phyloP scores from a whole-genome alignment of 2,888 invertebrate genomes.

The Cerceris rybyensis region DNA sequence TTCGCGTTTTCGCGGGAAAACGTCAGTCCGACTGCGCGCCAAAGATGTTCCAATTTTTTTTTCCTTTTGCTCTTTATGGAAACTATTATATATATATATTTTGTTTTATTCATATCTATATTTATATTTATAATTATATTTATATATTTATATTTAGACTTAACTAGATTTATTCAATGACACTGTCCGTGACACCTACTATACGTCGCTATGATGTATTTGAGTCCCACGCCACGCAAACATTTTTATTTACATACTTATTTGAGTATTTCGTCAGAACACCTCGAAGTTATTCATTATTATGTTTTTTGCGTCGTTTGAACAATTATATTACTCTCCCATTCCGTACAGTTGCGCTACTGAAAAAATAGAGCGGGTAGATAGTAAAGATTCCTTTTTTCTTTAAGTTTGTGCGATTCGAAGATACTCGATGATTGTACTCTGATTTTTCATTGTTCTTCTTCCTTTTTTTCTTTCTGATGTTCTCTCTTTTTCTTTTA shows the following conservation, averaged over 20 bases:
- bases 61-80: neutral
- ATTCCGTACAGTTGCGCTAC: slow-evolving; percentile 51
- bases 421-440: slow-evolving; percentile 51
- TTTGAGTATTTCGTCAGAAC: slow-evolving; percentile 68
- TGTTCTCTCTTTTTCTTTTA: too few relatives aligned
- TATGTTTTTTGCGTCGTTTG: slow-evolving; percentile 53
- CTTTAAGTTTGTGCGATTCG: slow-evolving; percentile 42
- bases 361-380: slow-evolving; percentile 42
- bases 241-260: slow-evolving; percentile 53
- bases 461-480: neutral
- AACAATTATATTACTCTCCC: slow-evolving; percentile 50
- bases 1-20: slow-evolving; percentile 11
- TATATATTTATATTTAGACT: slow-evolving; percentile 4
- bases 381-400: slow-evolving; percentile 17
- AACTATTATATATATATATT: slow-evolving; percentile 16
- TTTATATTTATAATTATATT: neutral
- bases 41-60: slow-evolving; percentile 16
- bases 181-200: slow-evolving; percentile 44
- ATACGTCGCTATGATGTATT: slow-evolving; percentile 50
- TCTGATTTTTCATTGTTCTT: neutral
- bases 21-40: slow-evolving; percentile 5
- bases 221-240: slow-evolving; percentile 59
- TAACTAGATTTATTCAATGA: slow-evolving; percentile 30
- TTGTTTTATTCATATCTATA: neutral
- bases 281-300: slow-evolving; percentile 60